Evolutionary conservation across 1,140 invertebrate species (phyloP).

Genomic region (Apis laboriosa): DNA sequence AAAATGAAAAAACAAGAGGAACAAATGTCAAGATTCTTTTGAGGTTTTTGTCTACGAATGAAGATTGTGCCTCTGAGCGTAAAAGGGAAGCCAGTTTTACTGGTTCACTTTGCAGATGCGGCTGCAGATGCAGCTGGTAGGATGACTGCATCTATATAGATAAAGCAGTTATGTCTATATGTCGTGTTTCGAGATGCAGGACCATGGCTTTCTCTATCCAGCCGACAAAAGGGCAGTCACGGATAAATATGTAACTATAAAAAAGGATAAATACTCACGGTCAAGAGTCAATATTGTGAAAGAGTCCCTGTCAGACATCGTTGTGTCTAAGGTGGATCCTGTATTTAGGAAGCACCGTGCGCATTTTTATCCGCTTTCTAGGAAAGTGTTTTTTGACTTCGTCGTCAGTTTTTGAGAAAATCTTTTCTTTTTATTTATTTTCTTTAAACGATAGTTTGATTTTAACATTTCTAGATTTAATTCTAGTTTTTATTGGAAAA

Average conservation of each 20-base stretch:
- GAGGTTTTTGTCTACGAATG: slow-evolving; percentile 23
- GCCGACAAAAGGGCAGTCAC: slow-evolving; percentile 63
- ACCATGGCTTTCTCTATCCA: slow-evolving; percentile 58
- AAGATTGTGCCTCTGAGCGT: slow-evolving; percentile 17
- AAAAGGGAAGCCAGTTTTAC: slow-evolving; percentile 59
- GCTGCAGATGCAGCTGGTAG: slow-evolving; percentile 63
- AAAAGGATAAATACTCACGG: slow-evolving; percentile 68
- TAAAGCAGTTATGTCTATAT: slow-evolving; percentile 67
- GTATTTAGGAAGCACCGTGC: slow-evolving; percentile 56
- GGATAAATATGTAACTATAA: slow-evolving; percentile 68
- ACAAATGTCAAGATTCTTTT: slow-evolving; percentile 27
- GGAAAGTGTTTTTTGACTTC: slow-evolving; percentile 36
- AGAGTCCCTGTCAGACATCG: slow-evolving; percentile 58
- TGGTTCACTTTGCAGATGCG: slow-evolving; percentile 56
- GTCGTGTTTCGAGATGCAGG: slow-evolving; percentile 51
- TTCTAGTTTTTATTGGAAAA: too few species aligned
- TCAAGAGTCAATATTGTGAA: slow-evolving; percentile 73
- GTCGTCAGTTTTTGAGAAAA: background rate
- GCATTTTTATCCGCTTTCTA: slow-evolving; percentile 54
- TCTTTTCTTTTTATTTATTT: background rate
- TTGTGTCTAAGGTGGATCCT: slow-evolving; percentile 43
- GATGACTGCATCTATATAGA: slow-evolving; percentile 49
- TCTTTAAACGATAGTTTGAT: background rate
- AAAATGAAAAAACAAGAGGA: background rate
- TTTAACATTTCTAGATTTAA: too few species aligned